A percentile compares a stretch with the other conserved stretches of the same genome.
Conservation (phyloP, 1,140 invertebrate genomes). For the Pseudomyrmex dendroicus region DNA sequence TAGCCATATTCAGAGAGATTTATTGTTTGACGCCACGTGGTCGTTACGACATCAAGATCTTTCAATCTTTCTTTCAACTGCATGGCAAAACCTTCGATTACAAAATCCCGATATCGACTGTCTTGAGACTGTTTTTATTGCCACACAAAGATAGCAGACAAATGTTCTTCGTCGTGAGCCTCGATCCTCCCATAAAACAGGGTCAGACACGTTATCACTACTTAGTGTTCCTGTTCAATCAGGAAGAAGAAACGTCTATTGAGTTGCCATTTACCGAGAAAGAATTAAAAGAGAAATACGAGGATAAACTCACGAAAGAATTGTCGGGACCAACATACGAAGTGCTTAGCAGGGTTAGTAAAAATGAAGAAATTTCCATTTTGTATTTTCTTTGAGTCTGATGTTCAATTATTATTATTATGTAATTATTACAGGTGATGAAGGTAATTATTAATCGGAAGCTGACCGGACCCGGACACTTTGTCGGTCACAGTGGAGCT, state of each 20-base stretch:
- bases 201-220: conserved; percentile 99
- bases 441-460: conserved; percentile 97
- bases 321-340: conserved; percentile 97
- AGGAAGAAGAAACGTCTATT: conserved; percentile 97
- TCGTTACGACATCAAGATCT: conserved; percentile 99
- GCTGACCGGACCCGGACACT: conserved; percentile 97
- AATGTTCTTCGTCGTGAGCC: conserved; percentile 99
- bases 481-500: conserved; percentile 95
- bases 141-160: conserved; percentile 99
- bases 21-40: conserved; percentile 99
- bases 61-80: conserved; percentile 98
- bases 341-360: conserved; percentile 93
- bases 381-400: not conserved
- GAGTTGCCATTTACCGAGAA: conserved; percentile 97
- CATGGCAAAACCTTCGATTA: conserved; percentile 99
- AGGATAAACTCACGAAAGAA: conserved; percentile 96
- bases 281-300: conserved; percentile 97
- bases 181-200: conserved; percentile 99
- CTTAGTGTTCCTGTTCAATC: conserved; percentile 96
- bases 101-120: conserved; percentile 99
- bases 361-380: not conserved
- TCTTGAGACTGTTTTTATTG: conserved; percentile 96
- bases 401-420: no score
- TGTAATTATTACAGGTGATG: conserved; percentile 86
- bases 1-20: conserved; percentile 98